phyloP scores from a whole-genome alignment of 2,113 vertebrate genomes.

The Actenoides hombroni region DNA sequence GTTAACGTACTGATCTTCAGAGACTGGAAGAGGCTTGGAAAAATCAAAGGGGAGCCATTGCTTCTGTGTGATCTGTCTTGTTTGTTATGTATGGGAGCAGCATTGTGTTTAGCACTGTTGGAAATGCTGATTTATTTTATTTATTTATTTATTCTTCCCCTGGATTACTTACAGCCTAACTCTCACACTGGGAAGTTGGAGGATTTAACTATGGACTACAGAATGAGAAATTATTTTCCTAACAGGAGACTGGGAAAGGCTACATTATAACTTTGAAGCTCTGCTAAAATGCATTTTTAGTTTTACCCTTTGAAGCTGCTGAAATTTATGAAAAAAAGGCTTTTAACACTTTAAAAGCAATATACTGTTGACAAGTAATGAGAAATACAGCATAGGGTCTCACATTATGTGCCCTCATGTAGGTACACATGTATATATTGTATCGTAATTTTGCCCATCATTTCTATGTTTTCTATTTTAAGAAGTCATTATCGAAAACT shows the following conservation, averaged over 20 bases:
- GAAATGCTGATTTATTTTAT: background rate
- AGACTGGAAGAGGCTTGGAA: background rate
- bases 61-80: background rate
- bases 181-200: background rate
- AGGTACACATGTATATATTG: background rate
- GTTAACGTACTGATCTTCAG: background rate
- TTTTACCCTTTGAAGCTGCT: background rate
- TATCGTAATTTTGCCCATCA: background rate
- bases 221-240: background rate
- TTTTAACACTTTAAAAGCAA: background rate
- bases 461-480: background rate
- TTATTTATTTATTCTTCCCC: background rate
- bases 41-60: background rate
- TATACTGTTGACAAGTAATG: background rate
- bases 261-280: background rate
- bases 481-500: background rate
- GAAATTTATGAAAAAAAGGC: background rate
- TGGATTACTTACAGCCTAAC: background rate
- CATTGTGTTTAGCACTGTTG: background rate
- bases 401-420: background rate
- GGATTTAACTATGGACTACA: background rate
- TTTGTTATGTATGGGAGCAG: background rate
- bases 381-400: background rate
- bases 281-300: background rate
- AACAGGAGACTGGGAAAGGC: background rate